Conservation (phyloP, 2,888 invertebrate genomes). For the Tetramorium bicarinatum region DNA sequence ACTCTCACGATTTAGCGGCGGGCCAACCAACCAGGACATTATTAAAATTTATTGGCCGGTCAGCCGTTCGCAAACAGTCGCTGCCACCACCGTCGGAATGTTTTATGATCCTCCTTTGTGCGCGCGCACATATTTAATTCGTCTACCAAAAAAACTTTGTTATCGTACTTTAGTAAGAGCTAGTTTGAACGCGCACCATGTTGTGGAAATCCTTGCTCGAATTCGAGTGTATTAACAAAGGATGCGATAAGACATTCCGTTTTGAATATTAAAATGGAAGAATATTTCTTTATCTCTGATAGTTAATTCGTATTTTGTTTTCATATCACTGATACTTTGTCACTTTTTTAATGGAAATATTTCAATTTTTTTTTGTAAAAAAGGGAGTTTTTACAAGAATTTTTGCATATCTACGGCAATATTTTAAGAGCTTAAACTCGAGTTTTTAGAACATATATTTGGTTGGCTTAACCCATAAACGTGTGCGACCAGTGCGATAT, state of each 20-base stretch:
- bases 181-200: background rate
- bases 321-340: background rate
- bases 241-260: background rate
- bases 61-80: constrained; percentile 56
- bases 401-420: background rate
- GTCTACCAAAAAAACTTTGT: constrained; percentile 11
- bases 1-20: constrained; percentile 69
- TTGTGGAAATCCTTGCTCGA: background rate
- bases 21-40: constrained; percentile 62
- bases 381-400: background rate
- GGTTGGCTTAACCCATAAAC: background rate
- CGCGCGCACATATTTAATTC: constrained; percentile 26
- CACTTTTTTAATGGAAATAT: background rate
- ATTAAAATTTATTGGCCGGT: constrained; percentile 76
- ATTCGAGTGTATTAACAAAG: background rate
- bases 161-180: background rate
- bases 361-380: background rate
- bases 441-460: constrained; percentile 18
- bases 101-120: constrained; percentile 60
- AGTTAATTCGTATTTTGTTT: background rate
- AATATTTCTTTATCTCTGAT: background rate
- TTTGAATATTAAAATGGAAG: background rate
- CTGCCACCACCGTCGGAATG: constrained; percentile 34
- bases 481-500: background rate
- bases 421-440: constrained; percentile 29